A percentile compares a stretch with the other conserved stretches of the same genome.
These are phyloP conservation scores for Lysiphlebus fabarum DNA, from an alignment of 1,140 invertebrate genomes.

Conservation along the genomic window DNA sequence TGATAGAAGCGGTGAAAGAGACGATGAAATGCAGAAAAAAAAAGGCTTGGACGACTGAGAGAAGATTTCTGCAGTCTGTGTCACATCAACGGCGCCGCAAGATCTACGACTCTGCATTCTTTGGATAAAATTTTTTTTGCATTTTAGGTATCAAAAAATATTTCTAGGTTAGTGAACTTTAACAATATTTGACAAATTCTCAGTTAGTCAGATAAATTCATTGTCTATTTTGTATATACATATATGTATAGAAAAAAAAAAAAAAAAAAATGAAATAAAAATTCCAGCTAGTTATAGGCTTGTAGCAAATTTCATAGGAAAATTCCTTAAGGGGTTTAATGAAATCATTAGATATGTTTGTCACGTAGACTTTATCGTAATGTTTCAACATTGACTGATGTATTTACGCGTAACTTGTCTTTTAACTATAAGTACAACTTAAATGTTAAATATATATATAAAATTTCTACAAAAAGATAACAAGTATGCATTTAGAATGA, in stretches of 20 bases:
- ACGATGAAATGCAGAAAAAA: constrained; percentile 24
- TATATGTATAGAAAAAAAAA: too few species aligned
- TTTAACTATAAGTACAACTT: too few species aligned
- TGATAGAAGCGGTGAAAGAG: constrained; percentile 29
- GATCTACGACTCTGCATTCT: constrained; percentile 40
- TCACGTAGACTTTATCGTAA: constrained; percentile 30
- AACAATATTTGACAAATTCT: too few species aligned
- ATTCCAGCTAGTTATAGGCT: too few species aligned
- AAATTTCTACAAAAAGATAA: too few species aligned
- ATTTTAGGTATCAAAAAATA: too few species aligned
- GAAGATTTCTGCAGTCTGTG: constrained; percentile 30
- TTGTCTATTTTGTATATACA: too few species aligned
- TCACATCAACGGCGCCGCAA: constrained; percentile 49
- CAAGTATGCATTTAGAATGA: constrained; percentile 29
- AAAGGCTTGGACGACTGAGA: constrained; percentile 22
- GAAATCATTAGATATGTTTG: constrained; percentile 33
- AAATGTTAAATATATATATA: neutral
- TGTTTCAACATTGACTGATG: constrained; percentile 28
- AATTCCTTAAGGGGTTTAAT: constrained; percentile 24
- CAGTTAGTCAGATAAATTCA: too few species aligned
- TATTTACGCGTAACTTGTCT: constrained; percentile 26
- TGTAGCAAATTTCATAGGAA: neutral
- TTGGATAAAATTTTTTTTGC: neutral
- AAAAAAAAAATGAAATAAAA: too few species aligned
- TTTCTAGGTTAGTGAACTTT: too few species aligned